Conservation (phyloP, 2,888 invertebrate species). For the Ophonus ardosiacus region DNA sequence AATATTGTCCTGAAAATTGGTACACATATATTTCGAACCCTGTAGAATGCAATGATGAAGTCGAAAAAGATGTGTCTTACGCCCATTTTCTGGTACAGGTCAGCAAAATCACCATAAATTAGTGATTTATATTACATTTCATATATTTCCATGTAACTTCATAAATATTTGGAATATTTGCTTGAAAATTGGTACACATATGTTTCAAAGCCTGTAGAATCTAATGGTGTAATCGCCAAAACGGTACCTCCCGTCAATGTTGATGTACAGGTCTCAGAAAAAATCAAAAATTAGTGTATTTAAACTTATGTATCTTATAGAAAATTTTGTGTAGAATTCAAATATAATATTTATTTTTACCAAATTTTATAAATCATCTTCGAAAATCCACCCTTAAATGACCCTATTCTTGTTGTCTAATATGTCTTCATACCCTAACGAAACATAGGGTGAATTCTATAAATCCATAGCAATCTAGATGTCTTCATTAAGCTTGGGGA, state of each 20-base stretch:
- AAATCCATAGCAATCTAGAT: background rate
- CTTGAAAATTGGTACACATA: background rate
- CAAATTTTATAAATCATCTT: too few relatives aligned
- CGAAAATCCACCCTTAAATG: background rate
- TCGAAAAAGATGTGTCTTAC: background rate
- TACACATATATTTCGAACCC: too few relatives aligned
- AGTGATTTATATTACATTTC: background rate
- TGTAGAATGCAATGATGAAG: background rate
- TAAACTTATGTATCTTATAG: too few relatives aligned
- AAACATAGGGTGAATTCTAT: background rate
- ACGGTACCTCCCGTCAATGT: too few relatives aligned
- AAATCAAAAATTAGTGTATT: background rate
- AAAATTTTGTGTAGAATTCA: too few relatives aligned
- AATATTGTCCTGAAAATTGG: background rate
- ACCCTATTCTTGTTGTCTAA: too few relatives aligned
- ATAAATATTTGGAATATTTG: background rate
- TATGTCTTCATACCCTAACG: background rate
- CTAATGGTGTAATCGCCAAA: too few relatives aligned
- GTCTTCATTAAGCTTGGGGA: background rate
- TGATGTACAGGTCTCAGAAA: too few relatives aligned
- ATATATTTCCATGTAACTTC: background rate
- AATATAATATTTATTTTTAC: too few relatives aligned
- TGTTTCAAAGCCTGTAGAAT: background rate
- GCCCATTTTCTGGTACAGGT: background rate
- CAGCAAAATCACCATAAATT: too few relatives aligned